These are phyloP conservation scores for Etheostoma cragini DNA, from an alignment of 2,113 vertebrate genomes.

Conservation along the genomic window DNA sequence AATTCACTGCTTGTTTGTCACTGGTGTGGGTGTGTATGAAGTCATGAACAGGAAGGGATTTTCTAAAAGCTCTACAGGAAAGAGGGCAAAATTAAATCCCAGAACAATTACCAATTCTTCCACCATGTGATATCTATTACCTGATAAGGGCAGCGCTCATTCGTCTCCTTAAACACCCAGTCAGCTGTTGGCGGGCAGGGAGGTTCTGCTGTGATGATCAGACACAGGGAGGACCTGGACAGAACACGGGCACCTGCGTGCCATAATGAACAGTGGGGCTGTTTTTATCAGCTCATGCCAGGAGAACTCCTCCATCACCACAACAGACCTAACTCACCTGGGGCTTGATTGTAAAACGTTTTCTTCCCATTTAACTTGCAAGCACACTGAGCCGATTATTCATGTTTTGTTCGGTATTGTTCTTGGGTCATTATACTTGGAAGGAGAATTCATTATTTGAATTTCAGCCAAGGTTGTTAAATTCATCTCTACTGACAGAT, in stretches of 20 bases:
- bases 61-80: slow-evolving; percentile 15
- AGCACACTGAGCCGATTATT: slow-evolving; percentile 10
- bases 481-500: slow-evolving; percentile 18
- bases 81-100: slow-evolving; percentile 58
- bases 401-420: slow-evolving; percentile 15
- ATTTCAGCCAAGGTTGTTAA: slow-evolving; percentile 14
- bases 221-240: slow-evolving; percentile 41
- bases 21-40: slow-evolving; percentile 16
- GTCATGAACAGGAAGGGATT: slow-evolving; percentile 33
- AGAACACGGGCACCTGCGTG: slow-evolving; percentile 24
- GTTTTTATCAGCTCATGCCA: slow-evolving; percentile 47
- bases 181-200: slow-evolving; percentile 56
- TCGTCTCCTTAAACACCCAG: slow-evolving; percentile 70
- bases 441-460: slow-evolving; percentile 10
- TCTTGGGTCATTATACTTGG: background rate
- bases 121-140: slow-evolving; percentile 66
- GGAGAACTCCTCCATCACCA: slow-evolving; percentile 62
- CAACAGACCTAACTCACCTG: slow-evolving; percentile 41
- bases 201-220: slow-evolving; percentile 47
- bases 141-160: slow-evolving; percentile 66
- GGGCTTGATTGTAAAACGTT: slow-evolving; percentile 14
- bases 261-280: slow-evolving; percentile 51
- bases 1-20: slow-evolving; percentile 18
- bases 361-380: slow-evolving; percentile 13
- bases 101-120: slow-evolving; percentile 62